Evolutionary conservation across 2,888 invertebrate species (phyloP).

Genomic region (Synanthedon vespiformis): DNA sequence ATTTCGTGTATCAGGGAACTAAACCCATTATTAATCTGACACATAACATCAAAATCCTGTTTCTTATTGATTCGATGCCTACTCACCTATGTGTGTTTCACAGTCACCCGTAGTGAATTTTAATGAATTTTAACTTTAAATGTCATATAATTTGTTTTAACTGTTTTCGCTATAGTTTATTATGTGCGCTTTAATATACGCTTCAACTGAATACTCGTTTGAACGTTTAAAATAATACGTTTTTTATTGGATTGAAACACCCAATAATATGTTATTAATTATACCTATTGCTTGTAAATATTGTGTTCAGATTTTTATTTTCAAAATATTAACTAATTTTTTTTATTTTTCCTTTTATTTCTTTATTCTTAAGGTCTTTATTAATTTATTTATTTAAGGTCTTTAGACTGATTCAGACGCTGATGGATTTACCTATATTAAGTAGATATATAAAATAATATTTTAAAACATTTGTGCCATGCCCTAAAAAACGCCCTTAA

Average conservation of each 20-base stretch:
- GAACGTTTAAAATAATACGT: slow-evolving; percentile 16
- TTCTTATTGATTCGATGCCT: slow-evolving; percentile 28
- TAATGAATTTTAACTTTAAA: slow-evolving; percentile 37
- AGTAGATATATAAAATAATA: no score
- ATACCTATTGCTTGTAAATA: background rate
- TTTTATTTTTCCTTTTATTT: no score
- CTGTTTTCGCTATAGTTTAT: slow-evolving; percentile 19
- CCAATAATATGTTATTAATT: slow-evolving; percentile 8
- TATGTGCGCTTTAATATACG: slow-evolving; percentile 27
- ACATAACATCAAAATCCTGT: slow-evolving; percentile 46
- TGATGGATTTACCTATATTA: no score
- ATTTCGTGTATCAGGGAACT: slow-evolving; percentile 38
- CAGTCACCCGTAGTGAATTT: slow-evolving; percentile 48
- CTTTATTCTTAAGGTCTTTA: no score
- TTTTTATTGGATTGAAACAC: slow-evolving; percentile 12
- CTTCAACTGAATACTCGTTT: slow-evolving; percentile 28
- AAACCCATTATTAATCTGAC: slow-evolving; percentile 31
- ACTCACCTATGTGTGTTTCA: slow-evolving; percentile 15
- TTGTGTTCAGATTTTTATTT: no score
- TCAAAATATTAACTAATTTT: no score
- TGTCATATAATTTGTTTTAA: slow-evolving; percentile 10
- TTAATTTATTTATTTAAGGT: no score
- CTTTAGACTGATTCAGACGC: no score
- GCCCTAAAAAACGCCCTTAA: no score
- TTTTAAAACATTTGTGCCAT: no score